Base-by-base conservation (phyloP, 2,888 invertebrate species). In the Hyles lineata region DNA sequence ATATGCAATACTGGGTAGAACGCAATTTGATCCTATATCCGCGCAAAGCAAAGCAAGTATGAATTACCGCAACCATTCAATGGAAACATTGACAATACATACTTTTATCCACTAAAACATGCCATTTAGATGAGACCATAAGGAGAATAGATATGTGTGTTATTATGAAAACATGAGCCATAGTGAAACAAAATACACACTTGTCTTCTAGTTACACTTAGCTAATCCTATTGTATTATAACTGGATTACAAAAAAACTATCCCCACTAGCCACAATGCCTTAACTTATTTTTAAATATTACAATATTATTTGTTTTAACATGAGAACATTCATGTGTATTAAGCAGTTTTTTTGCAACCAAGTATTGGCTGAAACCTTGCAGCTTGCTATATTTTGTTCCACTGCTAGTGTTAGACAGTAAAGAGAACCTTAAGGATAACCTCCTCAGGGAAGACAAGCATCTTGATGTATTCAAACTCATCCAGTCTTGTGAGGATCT, bases 391-490 rank as follows among this genome's bases (percentile, higher is more conserved):
- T 89, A 93, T 90, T 92, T 92, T 93, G 92, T 92, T 93, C 86
- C 92, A 93, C 92, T 89, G 85, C 78, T 83, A 83, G 87, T 88
- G 92, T 93, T 93, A 94, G 92, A 92, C 86, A 90, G 89, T 87
- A 87, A 89, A 84, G 92, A 94, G 92, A 95, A 98, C 98, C 95
- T 98, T 97, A 82, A 99, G 95, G 92, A 99, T 99, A 85, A 98
- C 97, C 91, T 98, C 97, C 95, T 99, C 99, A 72, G 98, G 97
- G 94, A 99, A 99, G 78, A 99, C 98, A 73, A 98, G 95, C 93
- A 99, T 98, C 95, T 98, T 98, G 86, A 99, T 98, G 91, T 98
- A 99, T 90, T 99, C 98, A 90, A 99, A 99, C 91, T 99, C 99
- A 84, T 98, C 97, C 74, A 99, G 96, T 58, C 99, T 96, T 1